A percentile compares a stretch with the other conserved stretches of the same genome.
These are phyloP conservation scores for Ginglymostoma cirratum DNA, from an alignment of 2,113 vertebrate genomes.

Conservation along the genomic window DNA sequence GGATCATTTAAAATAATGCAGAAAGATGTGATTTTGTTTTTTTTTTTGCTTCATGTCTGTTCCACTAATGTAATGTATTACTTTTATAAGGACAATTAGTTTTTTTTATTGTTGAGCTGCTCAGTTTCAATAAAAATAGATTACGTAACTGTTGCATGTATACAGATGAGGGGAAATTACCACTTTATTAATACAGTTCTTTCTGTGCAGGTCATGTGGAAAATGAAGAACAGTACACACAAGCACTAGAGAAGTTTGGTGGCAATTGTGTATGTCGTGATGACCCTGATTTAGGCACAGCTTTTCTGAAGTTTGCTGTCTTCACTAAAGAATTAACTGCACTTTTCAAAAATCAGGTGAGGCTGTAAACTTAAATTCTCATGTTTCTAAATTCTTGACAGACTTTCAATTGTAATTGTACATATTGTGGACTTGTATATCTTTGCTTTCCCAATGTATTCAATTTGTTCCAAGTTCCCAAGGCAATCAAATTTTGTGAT, in stretches of 20 bases:
- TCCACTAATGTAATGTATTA: not conserved
- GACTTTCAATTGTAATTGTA: not conserved
- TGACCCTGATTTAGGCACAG: conserved; percentile 92
- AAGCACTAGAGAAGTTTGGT: conserved; percentile 95
- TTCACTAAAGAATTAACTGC: conserved; percentile 97
- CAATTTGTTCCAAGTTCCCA: too few species aligned
- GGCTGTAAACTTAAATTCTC: not conserved
- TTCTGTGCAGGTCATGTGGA: conserved; percentile 81
- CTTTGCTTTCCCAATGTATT: not conserved
- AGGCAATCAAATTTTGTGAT: not conserved
- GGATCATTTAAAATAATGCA: not conserved
- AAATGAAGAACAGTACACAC: conserved; percentile 97
- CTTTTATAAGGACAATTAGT: not conserved
- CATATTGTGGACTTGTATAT: not conserved
- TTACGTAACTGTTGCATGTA: conserved; percentile 44
- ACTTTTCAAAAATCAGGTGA: conserved; percentile 97
- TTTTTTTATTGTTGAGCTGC: not conserved
- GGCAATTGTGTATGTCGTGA: conserved; percentile 96
- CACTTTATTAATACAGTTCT: conserved; percentile 13
- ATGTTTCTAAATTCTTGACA: not conserved
- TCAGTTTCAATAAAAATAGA: not conserved
- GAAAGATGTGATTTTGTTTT: not conserved
- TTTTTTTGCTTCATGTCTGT: not conserved
- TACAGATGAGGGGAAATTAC: conserved; percentile 58
- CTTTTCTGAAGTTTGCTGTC: conserved; percentile 95